Conservation (phyloP, 2,888 invertebrate species). For the Dolomedes plantarius region DNA sequence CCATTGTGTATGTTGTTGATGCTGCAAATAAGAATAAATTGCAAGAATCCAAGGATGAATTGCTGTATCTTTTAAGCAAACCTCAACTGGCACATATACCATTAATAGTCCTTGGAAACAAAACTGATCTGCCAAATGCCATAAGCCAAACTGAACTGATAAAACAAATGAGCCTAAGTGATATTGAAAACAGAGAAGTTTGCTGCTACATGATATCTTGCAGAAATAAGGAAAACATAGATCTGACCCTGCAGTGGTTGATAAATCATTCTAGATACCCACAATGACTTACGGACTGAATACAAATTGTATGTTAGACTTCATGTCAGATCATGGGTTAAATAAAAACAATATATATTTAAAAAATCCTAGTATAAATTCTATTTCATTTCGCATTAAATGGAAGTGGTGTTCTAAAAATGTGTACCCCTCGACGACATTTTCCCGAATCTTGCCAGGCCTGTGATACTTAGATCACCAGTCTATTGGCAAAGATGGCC, state of each 20-base stretch:
- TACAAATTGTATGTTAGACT: too few relatives aligned
- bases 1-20: conserved; percentile 99
- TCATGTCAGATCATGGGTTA: too few relatives aligned
- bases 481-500: too few relatives aligned
- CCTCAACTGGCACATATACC: conserved; percentile 95
- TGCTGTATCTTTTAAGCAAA: conserved; percentile 97
- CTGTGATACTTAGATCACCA: too few relatives aligned
- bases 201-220: conserved; percentile 99
- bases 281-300: too few relatives aligned
- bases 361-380: too few relatives aligned
- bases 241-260: conserved; percentile 98
- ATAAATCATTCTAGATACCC: conserved; percentile 88
- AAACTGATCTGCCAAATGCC: conserved; percentile 96
- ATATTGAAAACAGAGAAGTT: conserved; percentile 99
- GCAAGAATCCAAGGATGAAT: conserved; percentile 98
- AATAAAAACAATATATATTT: too few relatives aligned
- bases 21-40: conserved; percentile 99
- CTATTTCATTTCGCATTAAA: too few relatives aligned
- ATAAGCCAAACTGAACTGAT: conserved; percentile 98
- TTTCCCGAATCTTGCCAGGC: too few relatives aligned
- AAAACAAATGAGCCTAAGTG: conserved; percentile 92
- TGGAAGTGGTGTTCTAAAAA: too few relatives aligned
- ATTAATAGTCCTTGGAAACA: conserved; percentile 98
- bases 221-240: conserved; percentile 99
- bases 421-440: too few relatives aligned